Conservation (phyloP, 2,888 invertebrate species). For the Neoscelio sp. region DNA sequence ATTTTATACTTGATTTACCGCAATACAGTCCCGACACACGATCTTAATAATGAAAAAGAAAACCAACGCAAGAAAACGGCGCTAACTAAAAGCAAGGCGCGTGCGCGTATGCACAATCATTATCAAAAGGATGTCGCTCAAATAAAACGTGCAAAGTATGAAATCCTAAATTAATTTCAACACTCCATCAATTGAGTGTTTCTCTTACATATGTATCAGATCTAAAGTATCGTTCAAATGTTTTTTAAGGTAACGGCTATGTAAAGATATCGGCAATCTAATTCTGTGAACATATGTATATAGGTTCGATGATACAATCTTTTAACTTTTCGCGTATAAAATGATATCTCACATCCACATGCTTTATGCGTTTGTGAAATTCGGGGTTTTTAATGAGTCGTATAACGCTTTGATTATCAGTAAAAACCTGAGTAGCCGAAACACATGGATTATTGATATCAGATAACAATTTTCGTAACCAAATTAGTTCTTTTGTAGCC, state of each 20-base stretch:
- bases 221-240: too few species aligned
- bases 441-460: constrained; percentile 13
- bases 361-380: constrained; percentile 45
- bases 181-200: not conserved
- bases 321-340: constrained; percentile 29
- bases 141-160: too few species aligned
- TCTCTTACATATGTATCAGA: too few species aligned
- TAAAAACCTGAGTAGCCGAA: not conserved
- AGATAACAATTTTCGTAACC: constrained; percentile 21
- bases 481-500: constrained; percentile 24
- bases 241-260: constrained; percentile 10
- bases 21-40: too few species aligned
- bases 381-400: constrained; percentile 29
- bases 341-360: constrained; percentile 38
- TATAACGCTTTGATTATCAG: constrained; percentile 48
- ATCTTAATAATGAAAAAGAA: too few species aligned
- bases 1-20: too few species aligned
- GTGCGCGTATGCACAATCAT: too few species aligned
- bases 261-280: constrained; percentile 12
- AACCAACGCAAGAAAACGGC: too few species aligned
- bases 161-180: too few species aligned
- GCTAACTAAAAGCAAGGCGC: too few species aligned
- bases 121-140: too few species aligned
- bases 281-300: not conserved
- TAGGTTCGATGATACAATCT: not conserved